Evolutionary conservation across 2,113 vertebrate species (phyloP).

Genomic region (Oophaga pumilio): DNA sequence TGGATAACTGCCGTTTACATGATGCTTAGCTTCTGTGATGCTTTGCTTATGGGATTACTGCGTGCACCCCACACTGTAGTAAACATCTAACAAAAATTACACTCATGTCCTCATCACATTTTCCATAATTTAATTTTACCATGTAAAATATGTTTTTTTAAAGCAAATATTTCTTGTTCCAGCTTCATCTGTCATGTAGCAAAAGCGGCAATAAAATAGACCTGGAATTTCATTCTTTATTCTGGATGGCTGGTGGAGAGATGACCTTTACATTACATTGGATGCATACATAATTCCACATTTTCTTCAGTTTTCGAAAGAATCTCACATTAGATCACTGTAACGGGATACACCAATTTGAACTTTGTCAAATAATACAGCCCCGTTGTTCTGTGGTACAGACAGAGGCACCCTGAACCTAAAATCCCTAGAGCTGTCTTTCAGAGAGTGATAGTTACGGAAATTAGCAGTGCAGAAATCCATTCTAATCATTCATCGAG

Average conservation of each 20-base stretch:
- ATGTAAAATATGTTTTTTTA: not conserved
- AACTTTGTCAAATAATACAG: slow-evolving; percentile 80
- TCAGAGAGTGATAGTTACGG: slow-evolving; percentile 98
- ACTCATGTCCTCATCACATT: not conserved
- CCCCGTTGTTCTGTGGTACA: slow-evolving; percentile 82
- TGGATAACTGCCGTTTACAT: no score
- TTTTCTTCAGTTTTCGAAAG: slow-evolving; percentile 65
- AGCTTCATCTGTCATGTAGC: not conserved
- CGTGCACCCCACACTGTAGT: no score
- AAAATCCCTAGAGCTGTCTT: slow-evolving; percentile 90
- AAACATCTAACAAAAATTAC: not conserved
- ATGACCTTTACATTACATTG: slow-evolving; percentile 50
- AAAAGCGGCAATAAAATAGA: not conserved
- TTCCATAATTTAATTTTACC: not conserved
- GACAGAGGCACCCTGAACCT: slow-evolving; percentile 77
- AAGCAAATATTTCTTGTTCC: not conserved
- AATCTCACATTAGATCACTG: slow-evolving; percentile 65
- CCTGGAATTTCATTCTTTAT: not conserved
- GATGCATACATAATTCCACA: slow-evolving; percentile 63
- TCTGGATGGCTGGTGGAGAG: slow-evolving; percentile 1
- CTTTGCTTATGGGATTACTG: no score
- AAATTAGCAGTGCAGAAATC: slow-evolving; percentile 97
- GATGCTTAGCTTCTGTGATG: no score
- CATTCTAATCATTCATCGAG: slow-evolving; percentile 89
- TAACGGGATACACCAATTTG: slow-evolving; percentile 70